phyloP scores from a whole-genome alignment of 92 coral and sea anemone species.

The Muricea muricata region DNA sequence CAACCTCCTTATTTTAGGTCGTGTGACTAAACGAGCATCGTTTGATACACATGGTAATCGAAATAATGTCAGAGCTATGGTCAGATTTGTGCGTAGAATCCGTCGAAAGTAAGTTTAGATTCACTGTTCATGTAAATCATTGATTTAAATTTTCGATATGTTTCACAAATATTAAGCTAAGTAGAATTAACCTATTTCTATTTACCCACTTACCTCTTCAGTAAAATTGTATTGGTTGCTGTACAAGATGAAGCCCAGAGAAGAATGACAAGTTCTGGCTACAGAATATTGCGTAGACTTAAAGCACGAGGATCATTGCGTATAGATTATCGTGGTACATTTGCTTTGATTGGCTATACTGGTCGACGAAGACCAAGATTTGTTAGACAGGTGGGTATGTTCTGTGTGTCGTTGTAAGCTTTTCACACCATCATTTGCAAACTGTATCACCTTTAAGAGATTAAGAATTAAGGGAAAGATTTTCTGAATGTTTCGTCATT shows the following conservation, averaged over 20 bases:
- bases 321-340: constrained; percentile 28
- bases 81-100: not conserved
- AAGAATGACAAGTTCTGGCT: constrained; percentile 9
- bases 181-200: too few species aligned
- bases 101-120: not conserved
- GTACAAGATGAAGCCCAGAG: constrained; percentile 18
- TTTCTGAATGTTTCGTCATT: too few species aligned
- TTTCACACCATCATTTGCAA: too few species aligned
- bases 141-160: too few species aligned
- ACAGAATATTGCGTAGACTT: constrained; percentile 13
- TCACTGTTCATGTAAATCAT: too few species aligned
- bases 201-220: too few species aligned
- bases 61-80: not conserved
- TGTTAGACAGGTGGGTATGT: not conserved
- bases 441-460: too few species aligned
- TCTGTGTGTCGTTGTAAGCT: too few species aligned
- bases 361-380: not conserved
- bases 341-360: constrained; percentile 31
- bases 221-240: not conserved
- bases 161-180: too few species aligned
- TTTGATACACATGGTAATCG: not conserved
- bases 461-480: too few species aligned
- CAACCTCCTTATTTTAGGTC: not conserved
- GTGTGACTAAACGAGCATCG: not conserved
- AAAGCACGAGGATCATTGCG: not conserved